These are phyloP conservation scores for Megaptera novaeangliae DNA, from an alignment of 2,113 vertebrate genomes.

Conservation along the genomic window DNA sequence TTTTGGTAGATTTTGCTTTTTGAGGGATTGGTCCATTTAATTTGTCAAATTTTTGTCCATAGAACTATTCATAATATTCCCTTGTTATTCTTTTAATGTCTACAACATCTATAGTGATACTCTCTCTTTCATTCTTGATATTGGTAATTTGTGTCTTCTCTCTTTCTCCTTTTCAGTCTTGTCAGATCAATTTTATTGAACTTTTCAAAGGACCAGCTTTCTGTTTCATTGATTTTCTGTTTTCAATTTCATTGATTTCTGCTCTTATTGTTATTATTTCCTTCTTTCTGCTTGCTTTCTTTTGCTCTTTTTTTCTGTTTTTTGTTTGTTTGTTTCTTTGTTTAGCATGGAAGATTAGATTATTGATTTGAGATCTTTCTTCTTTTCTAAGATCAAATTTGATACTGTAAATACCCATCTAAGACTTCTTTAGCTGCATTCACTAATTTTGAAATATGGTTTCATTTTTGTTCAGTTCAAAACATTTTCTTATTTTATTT, in stretches of 20 bases:
- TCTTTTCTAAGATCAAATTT: neutral
- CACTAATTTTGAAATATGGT: neutral
- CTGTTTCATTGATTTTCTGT: neutral
- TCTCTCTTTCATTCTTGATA: neutral
- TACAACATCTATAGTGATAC: neutral
- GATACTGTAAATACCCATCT: neutral
- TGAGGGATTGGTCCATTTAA: neutral
- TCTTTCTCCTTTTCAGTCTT: neutral
- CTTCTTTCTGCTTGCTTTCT: neutral
- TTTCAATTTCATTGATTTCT: neutral
- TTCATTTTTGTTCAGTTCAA: neutral
- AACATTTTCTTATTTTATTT: neutral
- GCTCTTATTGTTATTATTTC: neutral
- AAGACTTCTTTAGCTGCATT: neutral
- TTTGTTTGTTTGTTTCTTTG: neutral
- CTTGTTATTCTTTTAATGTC: neutral
- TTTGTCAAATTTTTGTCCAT: neutral
- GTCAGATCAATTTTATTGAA: neutral
- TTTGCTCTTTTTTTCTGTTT: neutral
- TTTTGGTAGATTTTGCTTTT: neutral
- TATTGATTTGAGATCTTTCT: neutral
- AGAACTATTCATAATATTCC: neutral
- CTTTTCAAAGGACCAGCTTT: neutral
- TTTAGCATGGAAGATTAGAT: neutral
- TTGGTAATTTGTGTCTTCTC: neutral